Evolutionary conservation across 1,140 invertebrate genomes (phyloP).

Genomic region (Panulirus ornatus): DNA sequence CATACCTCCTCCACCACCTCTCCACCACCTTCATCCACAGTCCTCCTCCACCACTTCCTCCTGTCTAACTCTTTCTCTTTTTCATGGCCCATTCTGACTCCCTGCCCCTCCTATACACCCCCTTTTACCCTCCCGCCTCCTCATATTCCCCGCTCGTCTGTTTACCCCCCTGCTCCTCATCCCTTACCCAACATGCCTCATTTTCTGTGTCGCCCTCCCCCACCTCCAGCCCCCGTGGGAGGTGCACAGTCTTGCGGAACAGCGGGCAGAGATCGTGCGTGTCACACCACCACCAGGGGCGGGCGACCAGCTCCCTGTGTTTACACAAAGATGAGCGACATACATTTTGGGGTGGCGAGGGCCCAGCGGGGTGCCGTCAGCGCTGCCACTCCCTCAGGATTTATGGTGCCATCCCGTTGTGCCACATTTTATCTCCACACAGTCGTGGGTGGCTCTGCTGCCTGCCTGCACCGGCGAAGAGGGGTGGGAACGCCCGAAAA

Average conservation of each 20-base stretch:
- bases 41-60: not conserved
- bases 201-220: not conserved
- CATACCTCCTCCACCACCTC: not conserved
- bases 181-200: not conserved
- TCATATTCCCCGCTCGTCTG: not conserved
- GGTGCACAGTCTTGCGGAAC: not conserved
- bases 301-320: not conserved
- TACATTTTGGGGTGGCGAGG: slow-evolving; percentile 39
- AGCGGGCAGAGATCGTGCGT: not conserved
- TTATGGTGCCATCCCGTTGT: slow-evolving; percentile 63
- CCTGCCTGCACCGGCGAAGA: too few relatives aligned
- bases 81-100: too few relatives aligned
- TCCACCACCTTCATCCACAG: too few relatives aligned
- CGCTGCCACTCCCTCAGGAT: slow-evolving; percentile 51
- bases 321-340: slow-evolving; percentile 22
- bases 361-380: slow-evolving; percentile 55
- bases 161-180: not conserved
- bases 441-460: too few relatives aligned
- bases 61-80: not conserved
- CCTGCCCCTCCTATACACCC: not conserved
- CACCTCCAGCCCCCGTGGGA: not conserved
- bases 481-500: too few relatives aligned
- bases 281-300: not conserved
- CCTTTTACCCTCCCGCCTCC: not conserved
- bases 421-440: slow-evolving; percentile 17